These are phyloP conservation scores for Empis livida DNA, from an alignment of 2,888 invertebrate species.

Conservation along the genomic window DNA sequence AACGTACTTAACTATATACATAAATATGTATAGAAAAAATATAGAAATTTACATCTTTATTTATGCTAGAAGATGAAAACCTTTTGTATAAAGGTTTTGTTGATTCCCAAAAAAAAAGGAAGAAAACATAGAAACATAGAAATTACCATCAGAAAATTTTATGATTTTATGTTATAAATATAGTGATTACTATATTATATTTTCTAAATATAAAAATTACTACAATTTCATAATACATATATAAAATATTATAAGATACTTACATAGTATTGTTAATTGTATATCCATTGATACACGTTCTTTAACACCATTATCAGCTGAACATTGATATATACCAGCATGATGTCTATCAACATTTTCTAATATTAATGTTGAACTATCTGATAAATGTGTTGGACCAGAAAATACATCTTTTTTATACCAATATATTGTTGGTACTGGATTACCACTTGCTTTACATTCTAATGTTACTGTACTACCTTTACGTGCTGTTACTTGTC, in stretches of 20 bases:
- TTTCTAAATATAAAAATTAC: too few relatives aligned
- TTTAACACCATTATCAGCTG: constrained; percentile 41
- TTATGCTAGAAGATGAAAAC: too few relatives aligned
- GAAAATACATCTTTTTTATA: constrained; percentile 42
- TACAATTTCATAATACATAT: too few relatives aligned
- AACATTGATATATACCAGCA: constrained; percentile 41
- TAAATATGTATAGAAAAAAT: too few relatives aligned
- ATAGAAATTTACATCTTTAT: too few relatives aligned
- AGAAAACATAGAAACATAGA: background rate
- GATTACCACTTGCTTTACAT: constrained; percentile 58
- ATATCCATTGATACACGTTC: constrained; percentile 40
- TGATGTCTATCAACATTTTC: constrained; percentile 41
- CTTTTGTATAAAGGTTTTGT: background rate
- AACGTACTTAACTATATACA: too few relatives aligned
- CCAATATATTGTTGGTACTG: constrained; percentile 59
- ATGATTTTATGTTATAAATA: background rate
- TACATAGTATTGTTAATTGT: constrained; percentile 40
- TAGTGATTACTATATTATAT: background rate
- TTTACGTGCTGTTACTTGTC: constrained; percentile 53
- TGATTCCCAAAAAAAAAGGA: background rate
- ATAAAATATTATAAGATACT: constrained; percentile 22
- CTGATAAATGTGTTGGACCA: constrained; percentile 35
- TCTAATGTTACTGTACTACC: constrained; percentile 56
- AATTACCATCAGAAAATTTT: too few relatives aligned
- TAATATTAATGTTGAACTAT: constrained; percentile 38